Base-by-base conservation (phyloP, 2,797 vertebrate genomes). In the Mallotus villosus region DNA sequence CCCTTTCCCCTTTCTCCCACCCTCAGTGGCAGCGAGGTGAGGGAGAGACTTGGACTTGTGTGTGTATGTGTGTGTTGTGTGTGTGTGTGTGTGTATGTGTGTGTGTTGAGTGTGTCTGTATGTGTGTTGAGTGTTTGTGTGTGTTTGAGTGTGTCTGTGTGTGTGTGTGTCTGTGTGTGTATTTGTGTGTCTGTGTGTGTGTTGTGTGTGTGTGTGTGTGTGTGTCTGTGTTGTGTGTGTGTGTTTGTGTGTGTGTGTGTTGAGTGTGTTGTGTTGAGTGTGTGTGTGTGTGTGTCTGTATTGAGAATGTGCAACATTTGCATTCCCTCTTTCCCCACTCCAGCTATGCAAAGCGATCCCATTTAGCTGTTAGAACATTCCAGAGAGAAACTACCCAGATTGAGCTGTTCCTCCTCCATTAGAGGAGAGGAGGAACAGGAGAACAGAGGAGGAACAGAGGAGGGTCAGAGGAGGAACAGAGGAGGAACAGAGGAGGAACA, bases 1-100 rank as follows among this genome's bases (percentile, higher is more conserved):
- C 93, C 93, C 0, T 96, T 95, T 83, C 89, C 95, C 25, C 86
- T 95, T 61, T 95, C 96, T 74, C 93, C 94, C 70, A 90, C 87
- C 70, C 90, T 94, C 82, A 91, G 90, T 84, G 89, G 89, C 91
- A 91, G 85, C 85, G 96, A 95, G 92, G 95, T 95, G 86, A 90
- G 3, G 12, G 19, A 22, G 25, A 21, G 64, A 49, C 21, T 8
- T 24, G 22, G 21, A 21, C 2, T 2, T 46, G 64, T 67, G 37
- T 67, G 63, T 74, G 68, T 70, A 14, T 25, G 41, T 19, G 14
- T 71, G 24, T 63, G 57, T 68, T 68, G 63, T 76, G 63, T 34
- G 32, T 64, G 69, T 65, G 51, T 77, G 49, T 72, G 37, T 67
- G 25, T 71, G 14, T 22, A 17, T 71, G 3, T 58, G 53, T 32